Conservation (phyloP, 2,113 vertebrate genomes). For the Ptychochromis oligacanthus region DNA sequence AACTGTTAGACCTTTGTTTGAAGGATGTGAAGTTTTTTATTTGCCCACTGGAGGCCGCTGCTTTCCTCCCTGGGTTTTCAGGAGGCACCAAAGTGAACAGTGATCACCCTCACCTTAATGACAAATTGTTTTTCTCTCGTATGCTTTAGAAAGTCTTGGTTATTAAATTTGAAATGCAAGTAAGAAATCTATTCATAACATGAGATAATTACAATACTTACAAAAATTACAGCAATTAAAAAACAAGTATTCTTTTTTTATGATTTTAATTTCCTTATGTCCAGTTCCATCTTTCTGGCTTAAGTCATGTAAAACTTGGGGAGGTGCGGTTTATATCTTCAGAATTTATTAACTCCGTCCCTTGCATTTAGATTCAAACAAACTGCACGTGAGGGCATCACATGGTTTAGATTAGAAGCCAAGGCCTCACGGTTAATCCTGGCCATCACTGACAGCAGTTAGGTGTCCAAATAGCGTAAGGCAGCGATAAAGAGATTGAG, state of each 20-base stretch:
- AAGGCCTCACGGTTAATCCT: neutral
- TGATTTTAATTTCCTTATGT: neutral
- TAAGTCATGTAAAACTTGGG: neutral
- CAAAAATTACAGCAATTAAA: too few species aligned
- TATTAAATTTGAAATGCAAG: neutral
- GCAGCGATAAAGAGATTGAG: constrained; percentile 32
- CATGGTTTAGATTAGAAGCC: constrained; percentile 22
- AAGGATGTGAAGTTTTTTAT: constrained; percentile 6
- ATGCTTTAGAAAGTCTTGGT: neutral
- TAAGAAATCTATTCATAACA: neutral
- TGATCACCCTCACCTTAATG: neutral
- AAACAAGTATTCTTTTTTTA: neutral
- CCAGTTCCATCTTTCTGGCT: neutral
- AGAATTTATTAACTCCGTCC: neutral
- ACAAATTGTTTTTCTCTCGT: neutral
- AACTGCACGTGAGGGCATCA: neutral
- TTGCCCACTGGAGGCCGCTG: constrained; percentile 56
- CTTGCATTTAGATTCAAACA: neutral
- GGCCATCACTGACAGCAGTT: neutral
- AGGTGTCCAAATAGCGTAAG: constrained; percentile 38
- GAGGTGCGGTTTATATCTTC: neutral
- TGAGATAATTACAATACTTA: neutral
- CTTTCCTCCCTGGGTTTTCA: neutral
- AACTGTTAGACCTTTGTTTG: neutral
- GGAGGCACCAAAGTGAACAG: neutral